Percentiles rank a stretch among this genome's conserved stretches.
These are phyloP conservation scores for Lutraria lutraria DNA, from an alignment of 2,888 invertebrate genomes.

Conservation along the genomic window DNA sequence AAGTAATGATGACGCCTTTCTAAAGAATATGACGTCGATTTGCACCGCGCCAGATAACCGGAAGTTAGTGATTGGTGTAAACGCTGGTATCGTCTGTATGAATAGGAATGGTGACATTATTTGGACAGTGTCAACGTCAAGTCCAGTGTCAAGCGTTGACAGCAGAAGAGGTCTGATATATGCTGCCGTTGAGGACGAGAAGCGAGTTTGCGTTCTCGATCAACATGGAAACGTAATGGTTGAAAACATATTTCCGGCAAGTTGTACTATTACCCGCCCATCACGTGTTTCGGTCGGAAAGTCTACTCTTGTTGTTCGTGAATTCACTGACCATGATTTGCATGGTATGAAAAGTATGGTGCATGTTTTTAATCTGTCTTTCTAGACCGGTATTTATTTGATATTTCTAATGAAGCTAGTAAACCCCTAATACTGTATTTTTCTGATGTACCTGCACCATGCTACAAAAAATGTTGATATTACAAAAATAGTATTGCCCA, in stretches of 20 bases:
- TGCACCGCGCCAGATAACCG: constrained; percentile 66
- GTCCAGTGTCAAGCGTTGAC: constrained; percentile 59
- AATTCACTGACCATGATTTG: constrained; percentile 57
- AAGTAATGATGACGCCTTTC: constrained; percentile 63
- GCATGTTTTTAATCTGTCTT: constrained; percentile 63
- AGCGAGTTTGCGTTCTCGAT: constrained; percentile 58
- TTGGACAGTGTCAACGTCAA: constrained; percentile 56
- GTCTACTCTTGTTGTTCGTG: constrained; percentile 58
- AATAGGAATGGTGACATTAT: constrained; percentile 68
- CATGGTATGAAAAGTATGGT: constrained; percentile 67
- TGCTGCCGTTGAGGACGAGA: constrained; percentile 61
- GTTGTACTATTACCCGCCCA: constrained; percentile 54
- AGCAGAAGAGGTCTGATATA: constrained; percentile 60
- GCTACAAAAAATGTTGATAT: too few relatives aligned
- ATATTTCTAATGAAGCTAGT: too few relatives aligned
- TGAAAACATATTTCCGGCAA: constrained; percentile 65
- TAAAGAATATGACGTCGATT: constrained; percentile 64
- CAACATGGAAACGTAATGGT: constrained; percentile 64
- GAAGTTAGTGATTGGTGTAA: constrained; percentile 61
- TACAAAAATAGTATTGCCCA: too few relatives aligned
- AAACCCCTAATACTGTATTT: too few relatives aligned
- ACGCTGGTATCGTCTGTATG: constrained; percentile 62
- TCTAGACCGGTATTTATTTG: not conserved
- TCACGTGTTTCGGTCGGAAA: constrained; percentile 64
- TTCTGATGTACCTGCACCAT: too few relatives aligned